phyloP scores from a whole-genome alignment of 2,888 invertebrate species.

The Sphecodes monilicornis region DNA sequence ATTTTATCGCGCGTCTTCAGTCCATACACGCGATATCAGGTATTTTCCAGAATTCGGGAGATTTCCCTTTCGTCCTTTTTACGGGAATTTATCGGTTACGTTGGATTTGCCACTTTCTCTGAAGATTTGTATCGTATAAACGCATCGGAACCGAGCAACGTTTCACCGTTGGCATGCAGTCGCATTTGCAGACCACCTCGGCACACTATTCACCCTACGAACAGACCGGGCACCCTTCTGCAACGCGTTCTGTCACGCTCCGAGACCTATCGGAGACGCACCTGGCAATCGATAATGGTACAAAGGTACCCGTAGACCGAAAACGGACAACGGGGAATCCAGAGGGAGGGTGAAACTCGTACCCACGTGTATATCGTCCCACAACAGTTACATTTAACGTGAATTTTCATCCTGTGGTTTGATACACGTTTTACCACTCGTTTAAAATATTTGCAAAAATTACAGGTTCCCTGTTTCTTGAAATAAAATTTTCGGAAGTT shows the following conservation, averaged over 20 bases:
- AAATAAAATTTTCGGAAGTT: no score
- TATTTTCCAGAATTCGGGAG: background rate
- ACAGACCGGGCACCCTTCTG: slow-evolving; percentile 70
- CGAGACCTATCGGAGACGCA: slow-evolving; percentile 77
- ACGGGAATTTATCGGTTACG: background rate
- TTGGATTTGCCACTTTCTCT: background rate
- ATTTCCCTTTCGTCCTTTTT: background rate
- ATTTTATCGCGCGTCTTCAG: background rate
- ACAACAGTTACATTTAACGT: slow-evolving; percentile 24
- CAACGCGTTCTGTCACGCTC: slow-evolving; percentile 74
- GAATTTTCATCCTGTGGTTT: background rate
- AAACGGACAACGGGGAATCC: slow-evolving; percentile 53
- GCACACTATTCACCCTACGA: slow-evolving; percentile 71
- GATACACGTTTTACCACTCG: background rate
- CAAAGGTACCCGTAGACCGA: slow-evolving; percentile 63
- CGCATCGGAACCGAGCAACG: background rate
- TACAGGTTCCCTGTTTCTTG: background rate
- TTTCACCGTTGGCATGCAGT: slow-evolving; percentile 27
- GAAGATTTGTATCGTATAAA: background rate
- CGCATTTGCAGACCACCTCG: slow-evolving; percentile 21
- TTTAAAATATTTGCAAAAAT: background rate
- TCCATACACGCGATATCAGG: background rate
- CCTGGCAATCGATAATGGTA: slow-evolving; percentile 81
- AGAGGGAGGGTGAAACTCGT: slow-evolving; percentile 33
- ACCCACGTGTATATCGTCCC: slow-evolving; percentile 12